Conservation (phyloP, 1,140 invertebrate species). For the Wiebesia pumilae region DNA sequence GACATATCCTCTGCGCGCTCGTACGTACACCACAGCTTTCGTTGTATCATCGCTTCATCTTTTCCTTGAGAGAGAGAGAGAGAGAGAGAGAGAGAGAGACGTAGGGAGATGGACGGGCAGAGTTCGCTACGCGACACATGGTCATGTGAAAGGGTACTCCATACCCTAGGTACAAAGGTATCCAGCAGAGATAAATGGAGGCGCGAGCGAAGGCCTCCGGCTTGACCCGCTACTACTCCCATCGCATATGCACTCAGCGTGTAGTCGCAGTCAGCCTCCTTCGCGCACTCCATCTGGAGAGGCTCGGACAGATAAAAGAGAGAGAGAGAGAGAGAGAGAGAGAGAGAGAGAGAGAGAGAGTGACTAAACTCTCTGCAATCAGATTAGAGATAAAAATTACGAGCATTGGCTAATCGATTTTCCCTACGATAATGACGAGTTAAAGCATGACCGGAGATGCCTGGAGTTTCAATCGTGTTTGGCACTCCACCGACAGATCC, state of each 20-base stretch:
- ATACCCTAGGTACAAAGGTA: slow-evolving; percentile 69
- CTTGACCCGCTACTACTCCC: slow-evolving; percentile 55
- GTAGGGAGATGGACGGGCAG: background rate
- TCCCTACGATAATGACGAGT: slow-evolving; percentile 12
- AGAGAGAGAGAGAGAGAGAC: background rate
- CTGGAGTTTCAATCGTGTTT: background rate
- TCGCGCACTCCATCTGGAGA: slow-evolving; percentile 6
- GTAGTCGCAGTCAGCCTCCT: slow-evolving; percentile 64
- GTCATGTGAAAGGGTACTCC: slow-evolving; percentile 67
- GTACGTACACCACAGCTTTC: background rate
- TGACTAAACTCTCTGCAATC: no score
- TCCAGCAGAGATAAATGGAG: slow-evolving; percentile 75
- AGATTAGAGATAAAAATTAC: slow-evolving; percentile 70
- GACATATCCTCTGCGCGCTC: background rate
- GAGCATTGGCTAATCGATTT: slow-evolving; percentile 41
- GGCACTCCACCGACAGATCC: background rate
- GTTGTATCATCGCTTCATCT: background rate
- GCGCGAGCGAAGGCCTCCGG: background rate
- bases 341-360: slow-evolving; percentile 50
- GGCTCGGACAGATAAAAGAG: background rate
- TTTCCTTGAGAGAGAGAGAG: background rate
- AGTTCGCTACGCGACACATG: slow-evolving; percentile 66
- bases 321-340: slow-evolving; percentile 58
- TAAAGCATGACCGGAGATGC: slow-evolving; percentile 29
- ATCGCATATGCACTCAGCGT: slow-evolving; percentile 74